phyloP scores from a whole-genome alignment of 2,797 vertebrate species.

The Sparidentex hasta region DNA sequence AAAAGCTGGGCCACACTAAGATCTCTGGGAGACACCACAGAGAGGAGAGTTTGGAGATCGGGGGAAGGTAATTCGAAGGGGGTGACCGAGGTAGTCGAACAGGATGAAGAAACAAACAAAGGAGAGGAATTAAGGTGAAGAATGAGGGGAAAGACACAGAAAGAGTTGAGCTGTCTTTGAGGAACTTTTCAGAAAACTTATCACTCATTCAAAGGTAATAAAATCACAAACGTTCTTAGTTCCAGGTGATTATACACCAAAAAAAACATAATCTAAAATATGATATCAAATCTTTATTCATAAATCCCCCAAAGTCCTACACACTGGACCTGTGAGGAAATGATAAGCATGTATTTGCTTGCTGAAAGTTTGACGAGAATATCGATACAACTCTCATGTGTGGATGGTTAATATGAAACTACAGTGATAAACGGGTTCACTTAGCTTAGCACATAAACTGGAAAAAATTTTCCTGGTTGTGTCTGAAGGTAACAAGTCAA shows the following conservation, averaged over 20 bases:
- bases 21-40: conserved; percentile 63
- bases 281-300: too few species aligned
- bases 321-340: too few species aligned
- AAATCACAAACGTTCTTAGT: too few species aligned
- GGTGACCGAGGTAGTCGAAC: not conserved
- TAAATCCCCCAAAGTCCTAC: too few species aligned
- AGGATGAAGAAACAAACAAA: conserved; percentile 22
- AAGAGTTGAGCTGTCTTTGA: not conserved
- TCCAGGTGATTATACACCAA: too few species aligned
- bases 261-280: too few species aligned
- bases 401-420: not conserved
- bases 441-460: not conserved
- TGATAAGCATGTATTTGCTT: not conserved
- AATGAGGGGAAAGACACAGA: not conserved
- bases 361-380: not conserved
- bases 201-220: too few species aligned
- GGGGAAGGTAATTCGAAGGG: not conserved
- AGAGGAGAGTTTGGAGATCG: conserved; percentile 41
- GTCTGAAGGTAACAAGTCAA: not conserved
- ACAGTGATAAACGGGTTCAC: not conserved
- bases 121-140: not conserved
- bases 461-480: not conserved
- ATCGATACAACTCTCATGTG: not conserved
- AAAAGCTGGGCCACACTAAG: conserved; percentile 52
- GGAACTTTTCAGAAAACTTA: not conserved